Conservation (phyloP, 2,113 vertebrate genomes). For the Oryzias celebensis region DNA sequence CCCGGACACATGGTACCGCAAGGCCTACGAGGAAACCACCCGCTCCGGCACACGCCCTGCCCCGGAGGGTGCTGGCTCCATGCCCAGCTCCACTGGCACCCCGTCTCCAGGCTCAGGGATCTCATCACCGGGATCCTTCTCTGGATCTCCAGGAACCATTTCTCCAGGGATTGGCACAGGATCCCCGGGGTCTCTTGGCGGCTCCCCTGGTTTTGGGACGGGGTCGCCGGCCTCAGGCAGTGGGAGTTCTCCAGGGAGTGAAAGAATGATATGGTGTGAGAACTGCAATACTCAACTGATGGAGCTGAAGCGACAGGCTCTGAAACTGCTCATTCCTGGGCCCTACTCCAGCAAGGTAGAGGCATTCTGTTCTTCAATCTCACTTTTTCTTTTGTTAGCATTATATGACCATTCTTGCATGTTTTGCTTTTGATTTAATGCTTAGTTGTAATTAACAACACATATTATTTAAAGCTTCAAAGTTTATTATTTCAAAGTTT, state of each 20-base stretch:
- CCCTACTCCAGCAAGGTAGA: constrained; percentile 89
- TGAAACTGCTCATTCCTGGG: constrained; percentile 91
- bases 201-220: constrained; percentile 91
- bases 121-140: constrained; percentile 92
- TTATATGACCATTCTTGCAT: neutral
- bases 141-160: constrained; percentile 88
- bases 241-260: constrained; percentile 93
- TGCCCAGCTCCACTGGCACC: constrained; percentile 90
- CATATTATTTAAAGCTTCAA: constrained; percentile 11
- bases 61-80: constrained; percentile 92
- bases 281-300: constrained; percentile 90
- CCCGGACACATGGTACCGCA: constrained; percentile 94
- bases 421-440: neutral
- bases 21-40: constrained; percentile 89
- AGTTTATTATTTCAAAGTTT: neutral
- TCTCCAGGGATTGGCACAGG: constrained; percentile 91
- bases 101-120: constrained; percentile 93
- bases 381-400: neutral
- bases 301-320: constrained; percentile 94
- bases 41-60: constrained; percentile 82
- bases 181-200: constrained; percentile 91
- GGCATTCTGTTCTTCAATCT: neutral
- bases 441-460: constrained; percentile 5
- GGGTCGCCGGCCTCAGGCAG: constrained; percentile 90
- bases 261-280: constrained; percentile 94